Evolutionary conservation across 92 coral and sea anemone species (phyloP).

Genomic region (Montipora capitata): DNA sequence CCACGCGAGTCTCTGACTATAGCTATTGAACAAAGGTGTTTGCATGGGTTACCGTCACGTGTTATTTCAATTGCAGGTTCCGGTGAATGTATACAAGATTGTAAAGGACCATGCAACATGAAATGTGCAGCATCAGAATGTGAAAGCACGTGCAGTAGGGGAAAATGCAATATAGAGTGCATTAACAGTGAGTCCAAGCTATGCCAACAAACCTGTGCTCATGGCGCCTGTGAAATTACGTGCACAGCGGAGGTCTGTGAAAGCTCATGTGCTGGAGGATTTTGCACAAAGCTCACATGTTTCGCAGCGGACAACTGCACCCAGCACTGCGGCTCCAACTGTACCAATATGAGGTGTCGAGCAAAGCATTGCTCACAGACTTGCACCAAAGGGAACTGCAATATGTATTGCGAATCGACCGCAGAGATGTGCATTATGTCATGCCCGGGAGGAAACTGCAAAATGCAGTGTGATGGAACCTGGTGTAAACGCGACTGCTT

Average conservation of each 20-base stretch:
- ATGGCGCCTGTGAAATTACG: constrained; percentile 62
- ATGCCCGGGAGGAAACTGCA: constrained; percentile 66
- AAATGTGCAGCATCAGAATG: constrained; percentile 68
- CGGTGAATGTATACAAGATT: constrained; percentile 58
- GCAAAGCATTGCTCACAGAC: constrained; percentile 63
- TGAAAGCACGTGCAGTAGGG: constrained; percentile 65
- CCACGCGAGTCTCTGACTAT: too few species aligned
- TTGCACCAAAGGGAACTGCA: constrained; percentile 68
- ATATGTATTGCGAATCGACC: constrained; percentile 57
- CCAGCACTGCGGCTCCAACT: constrained; percentile 69
- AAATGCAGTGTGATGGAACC: constrained; percentile 64
- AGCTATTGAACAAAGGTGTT: too few species aligned
- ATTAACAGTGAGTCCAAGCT: constrained; percentile 35
- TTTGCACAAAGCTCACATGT: constrained; percentile 54
- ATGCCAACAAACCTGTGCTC: constrained; percentile 72
- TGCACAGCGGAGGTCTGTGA: constrained; percentile 72
- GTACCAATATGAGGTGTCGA: constrained; percentile 68
- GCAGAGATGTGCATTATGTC: constrained; percentile 63
- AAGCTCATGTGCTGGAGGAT: constrained; percentile 58
- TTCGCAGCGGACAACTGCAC: constrained; percentile 49
- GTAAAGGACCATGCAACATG: constrained; percentile 73
- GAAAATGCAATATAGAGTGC: constrained; percentile 62
- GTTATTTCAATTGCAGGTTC: constrained; percentile 11
- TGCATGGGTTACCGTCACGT: too few species aligned
- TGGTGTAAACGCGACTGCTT: constrained; percentile 50